Base-by-base conservation (phyloP, 2,888 invertebrate species). In the Himalopsyche tibetana region DNA sequence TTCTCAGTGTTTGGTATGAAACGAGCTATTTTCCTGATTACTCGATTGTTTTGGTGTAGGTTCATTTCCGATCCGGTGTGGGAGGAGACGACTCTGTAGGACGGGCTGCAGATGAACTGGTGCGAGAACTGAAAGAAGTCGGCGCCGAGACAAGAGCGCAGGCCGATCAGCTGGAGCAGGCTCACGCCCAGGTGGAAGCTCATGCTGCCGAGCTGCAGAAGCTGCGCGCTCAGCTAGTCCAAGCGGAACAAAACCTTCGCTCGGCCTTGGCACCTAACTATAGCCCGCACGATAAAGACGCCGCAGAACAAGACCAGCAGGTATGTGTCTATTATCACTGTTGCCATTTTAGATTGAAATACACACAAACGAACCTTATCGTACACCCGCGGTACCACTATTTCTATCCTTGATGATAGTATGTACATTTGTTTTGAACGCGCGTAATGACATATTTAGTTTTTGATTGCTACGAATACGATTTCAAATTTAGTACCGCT, bases 141-240 rank as follows among this genome's bases (percentile, higher is more conserved):
- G 92, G 94, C 80, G 92, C 90, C n/a, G 91, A 91, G 85, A 94
- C 96, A 82, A 94, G 94, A 89, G 93, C 94, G 84, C 96, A 96
- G 91, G 95, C 94, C 84, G 91, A 92, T 85, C 95, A 95, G 89
- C 93, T 98, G 89, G 96, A 95, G 90, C 94, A 95, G 69, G 96
- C 97, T 89, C 94, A 98, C 83, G 93, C 95, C 89, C 98, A 98
- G 92, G 95, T 98, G 90, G 98, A 98, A 91, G 95, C 96, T 88
- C 97, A 98, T 92, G 97, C 97, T 91, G 95, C 96, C 91, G 98
- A 98, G 92, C 96, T 98, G 91, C 97, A 96, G 90, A 94, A 95
- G 83, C 94, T 98, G 89, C 95, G 97, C 86, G 96, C 96, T 90
- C 96, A 96, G 91, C 96, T 98, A 90, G 95, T 97, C 89, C 95